A percentile compares a stretch with the other conserved stretches of the same genome.
These are phyloP conservation scores for Aculops lycopersici DNA, from an alignment of 1,140 invertebrate genomes.

Conservation along the genomic window DNA sequence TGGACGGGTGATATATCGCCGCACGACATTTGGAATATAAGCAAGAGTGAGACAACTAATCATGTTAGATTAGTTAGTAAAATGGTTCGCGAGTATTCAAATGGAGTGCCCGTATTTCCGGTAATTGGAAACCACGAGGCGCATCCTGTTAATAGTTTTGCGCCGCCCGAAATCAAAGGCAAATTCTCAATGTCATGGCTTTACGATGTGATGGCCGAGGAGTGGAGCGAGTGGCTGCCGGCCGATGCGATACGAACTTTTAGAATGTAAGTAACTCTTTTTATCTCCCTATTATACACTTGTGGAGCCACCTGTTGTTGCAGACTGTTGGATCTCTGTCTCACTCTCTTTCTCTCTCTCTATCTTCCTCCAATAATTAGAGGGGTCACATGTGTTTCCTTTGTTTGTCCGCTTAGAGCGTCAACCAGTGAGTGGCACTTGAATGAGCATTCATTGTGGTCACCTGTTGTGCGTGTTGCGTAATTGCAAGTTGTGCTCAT, in stretches of 20 bases:
- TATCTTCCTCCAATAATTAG: not conserved
- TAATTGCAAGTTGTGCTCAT: too few relatives aligned
- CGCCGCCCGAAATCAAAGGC: slow-evolving; percentile 48
- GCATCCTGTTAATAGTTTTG: slow-evolving; percentile 78
- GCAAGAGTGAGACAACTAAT: slow-evolving; percentile 48
- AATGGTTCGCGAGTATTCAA: slow-evolving; percentile 43
- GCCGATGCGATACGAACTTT: slow-evolving; percentile 46
- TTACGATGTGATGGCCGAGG: slow-evolving; percentile 50
- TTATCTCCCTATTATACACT: not conserved
- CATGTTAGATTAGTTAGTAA: slow-evolving; percentile 49
- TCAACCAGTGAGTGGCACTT: too few relatives aligned
- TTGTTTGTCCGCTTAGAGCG: too few relatives aligned
- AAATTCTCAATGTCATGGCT: slow-evolving; percentile 61
- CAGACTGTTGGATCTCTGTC: not conserved
- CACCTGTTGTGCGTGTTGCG: too few relatives aligned
- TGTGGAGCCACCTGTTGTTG: not conserved
- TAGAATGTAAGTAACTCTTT: slow-evolving; percentile 17
- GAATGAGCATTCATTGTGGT: too few relatives aligned
- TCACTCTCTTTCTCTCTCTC: slow-evolving; percentile 1
- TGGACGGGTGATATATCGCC: slow-evolving; percentile 90
- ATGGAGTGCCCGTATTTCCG: slow-evolving; percentile 61
- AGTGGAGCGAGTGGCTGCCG: slow-evolving; percentile 64
- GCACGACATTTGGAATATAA: slow-evolving; percentile 92
- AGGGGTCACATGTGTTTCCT: too few relatives aligned
- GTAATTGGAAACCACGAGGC: slow-evolving; percentile 85